These are phyloP conservation scores for Orchesellides sinensis DNA, from an alignment of 2,888 invertebrate genomes.

Conservation along the genomic window DNA sequence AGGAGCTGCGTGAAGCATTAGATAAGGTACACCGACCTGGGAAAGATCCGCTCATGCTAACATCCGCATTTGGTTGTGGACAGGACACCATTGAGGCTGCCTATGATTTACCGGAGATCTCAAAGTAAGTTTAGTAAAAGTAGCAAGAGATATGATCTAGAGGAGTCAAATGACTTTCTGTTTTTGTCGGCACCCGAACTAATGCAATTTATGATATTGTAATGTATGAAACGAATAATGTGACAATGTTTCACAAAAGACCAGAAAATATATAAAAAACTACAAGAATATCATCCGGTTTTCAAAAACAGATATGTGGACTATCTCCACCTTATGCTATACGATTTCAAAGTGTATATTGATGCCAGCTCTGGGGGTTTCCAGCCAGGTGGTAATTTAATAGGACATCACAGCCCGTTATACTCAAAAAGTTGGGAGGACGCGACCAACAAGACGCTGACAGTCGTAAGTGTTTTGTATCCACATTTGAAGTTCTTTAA, in stretches of 20 bases:
- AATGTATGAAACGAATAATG: too few species aligned
- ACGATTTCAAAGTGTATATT: slow-evolving; percentile 78
- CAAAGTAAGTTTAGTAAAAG: slow-evolving; percentile 66
- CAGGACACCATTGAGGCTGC: slow-evolving; percentile 76
- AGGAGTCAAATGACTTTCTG: too few species aligned
- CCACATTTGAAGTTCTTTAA: too few species aligned
- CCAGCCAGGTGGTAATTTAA: slow-evolving; percentile 75
- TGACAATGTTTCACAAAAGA: too few species aligned
- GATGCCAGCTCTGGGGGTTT: slow-evolving; percentile 65
- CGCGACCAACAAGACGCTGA: slow-evolving; percentile 62
- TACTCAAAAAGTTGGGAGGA: slow-evolving; percentile 73
- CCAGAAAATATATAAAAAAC: too few species aligned
- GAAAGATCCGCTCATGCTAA: slow-evolving; percentile 76
- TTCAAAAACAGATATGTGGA: slow-evolving; percentile 79
- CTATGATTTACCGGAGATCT: slow-evolving; percentile 78
- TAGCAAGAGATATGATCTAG: too few species aligned
- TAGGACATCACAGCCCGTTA: slow-evolving; percentile 78
- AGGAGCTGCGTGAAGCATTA: slow-evolving; percentile 77
- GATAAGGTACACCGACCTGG: slow-evolving; percentile 75
- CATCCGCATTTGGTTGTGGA: slow-evolving; percentile 79
- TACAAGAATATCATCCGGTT: too few species aligned
- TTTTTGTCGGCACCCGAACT: too few species aligned
- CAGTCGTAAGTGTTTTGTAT: slow-evolving; percentile 22
- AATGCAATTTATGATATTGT: too few species aligned
- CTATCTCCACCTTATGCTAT: slow-evolving; percentile 79